Evolutionary conservation across 2,113 vertebrate genomes (phyloP).

Genomic region (Uropsilus gracilis): DNA sequence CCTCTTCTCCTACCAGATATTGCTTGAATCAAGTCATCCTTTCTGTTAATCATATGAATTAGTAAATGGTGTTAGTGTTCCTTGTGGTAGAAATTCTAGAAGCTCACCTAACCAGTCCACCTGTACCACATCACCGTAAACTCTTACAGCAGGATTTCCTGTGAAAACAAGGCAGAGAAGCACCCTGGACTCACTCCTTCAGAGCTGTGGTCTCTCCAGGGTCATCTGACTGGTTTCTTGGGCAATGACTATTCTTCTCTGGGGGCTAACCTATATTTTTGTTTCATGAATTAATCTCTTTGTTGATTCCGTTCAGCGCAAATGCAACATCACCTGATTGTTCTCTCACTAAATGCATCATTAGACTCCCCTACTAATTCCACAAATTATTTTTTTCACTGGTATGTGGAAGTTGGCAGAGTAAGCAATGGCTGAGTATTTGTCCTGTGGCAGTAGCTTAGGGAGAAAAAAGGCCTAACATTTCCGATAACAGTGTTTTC

Average conservation of each 20-base stretch:
- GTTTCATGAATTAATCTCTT: slow-evolving; percentile 50
- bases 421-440: neutral
- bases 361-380: slow-evolving; percentile 30
- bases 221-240: neutral
- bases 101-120: neutral
- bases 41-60: neutral
- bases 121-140: neutral
- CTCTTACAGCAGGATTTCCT: neutral
- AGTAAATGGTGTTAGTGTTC: neutral
- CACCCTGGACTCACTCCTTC: neutral
- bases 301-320: slow-evolving; percentile 59
- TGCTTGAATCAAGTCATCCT: slow-evolving; percentile 5
- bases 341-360: slow-evolving; percentile 62
- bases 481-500: neutral
- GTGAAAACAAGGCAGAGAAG: neutral
- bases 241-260: neutral
- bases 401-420: slow-evolving; percentile 3
- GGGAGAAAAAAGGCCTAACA: neutral
- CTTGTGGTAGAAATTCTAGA: neutral
- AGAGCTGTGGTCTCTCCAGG: neutral
- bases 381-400: slow-evolving; percentile 57
- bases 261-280: neutral
- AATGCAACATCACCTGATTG: slow-evolving; percentile 51
- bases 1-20: neutral
- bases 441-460: neutral